Base-by-base conservation (phyloP, 2,797 vertebrate species). In the Synanceia verrucosa region DNA sequence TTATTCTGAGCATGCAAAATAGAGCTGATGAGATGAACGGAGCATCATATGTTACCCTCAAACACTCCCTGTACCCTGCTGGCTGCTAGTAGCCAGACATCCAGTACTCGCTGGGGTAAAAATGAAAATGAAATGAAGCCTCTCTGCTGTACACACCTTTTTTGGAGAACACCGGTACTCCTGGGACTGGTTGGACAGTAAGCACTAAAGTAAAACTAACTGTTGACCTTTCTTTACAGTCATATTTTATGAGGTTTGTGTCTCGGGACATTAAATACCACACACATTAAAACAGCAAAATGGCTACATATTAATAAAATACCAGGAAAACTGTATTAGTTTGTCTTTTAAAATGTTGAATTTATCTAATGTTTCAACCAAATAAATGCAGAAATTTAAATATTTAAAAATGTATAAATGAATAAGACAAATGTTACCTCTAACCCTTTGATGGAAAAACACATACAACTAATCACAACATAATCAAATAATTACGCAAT, bases 1-100 rank as follows among this genome's bases (percentile, higher is more conserved):
- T 90, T 94, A 94, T 94, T 94, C 92, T 89, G 90, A 92, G 91
- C 89, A 92, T 86, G 86, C 89, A 88, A 87, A 91, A 92, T 84
- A 91, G 88, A 91, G 89, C 79, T 78, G 88, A 89, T 88, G 79
- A 86, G 88, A 88, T 88, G 79, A 86, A 88, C 87, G 67, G 89
- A 85, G 81, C 81, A 76, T 82, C 88, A 55, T 84, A 90, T 88
- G 87, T 93, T 89, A 79, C 83, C 87, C 83, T 66, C 83, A 66
- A 53, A 78, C 87, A 70, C 76, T 81, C 77, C 83, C 74, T 56
- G 67, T 65, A 47, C 51, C 79, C 65, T 58, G 65, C 68, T 79
- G 74, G 71, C 70, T 64, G 64, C 81, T 56, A 28, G 73, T 9
- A 44, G 71, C 33, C 69, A 81, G 76, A 83, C 51, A 72, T 68